Percentiles rank a stretch among this genome's conserved stretches.
Evolutionary conservation across 1,140 invertebrate species (phyloP).

Genomic region (Argopecten irradians): DNA sequence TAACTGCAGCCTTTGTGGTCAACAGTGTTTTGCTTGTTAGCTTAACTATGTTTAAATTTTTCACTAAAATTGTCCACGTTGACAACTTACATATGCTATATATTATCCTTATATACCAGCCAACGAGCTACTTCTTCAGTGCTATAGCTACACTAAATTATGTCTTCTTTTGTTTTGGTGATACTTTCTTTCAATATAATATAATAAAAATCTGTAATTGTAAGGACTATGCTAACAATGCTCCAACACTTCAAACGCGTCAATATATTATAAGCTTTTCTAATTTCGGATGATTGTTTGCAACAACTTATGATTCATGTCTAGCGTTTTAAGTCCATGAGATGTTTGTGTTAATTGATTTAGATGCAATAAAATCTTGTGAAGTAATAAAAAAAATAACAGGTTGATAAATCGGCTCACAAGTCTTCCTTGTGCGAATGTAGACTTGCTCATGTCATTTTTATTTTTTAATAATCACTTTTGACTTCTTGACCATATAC

Average conservation of each 20-base stretch:
- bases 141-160: too few species aligned
- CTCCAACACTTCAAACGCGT: background rate
- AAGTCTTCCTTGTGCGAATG: background rate
- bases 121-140: too few species aligned
- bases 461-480: background rate
- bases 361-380: background rate
- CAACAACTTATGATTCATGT: background rate
- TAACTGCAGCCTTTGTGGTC: background rate
- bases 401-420: background rate
- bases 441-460: background rate
- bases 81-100: too few species aligned
- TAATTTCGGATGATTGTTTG: background rate
- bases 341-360: slow-evolving; percentile 23
- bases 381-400: background rate
- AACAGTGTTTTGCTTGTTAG: background rate
- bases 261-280: background rate
- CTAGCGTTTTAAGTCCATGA: background rate
- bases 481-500: too few species aligned
- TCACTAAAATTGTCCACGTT: too few species aligned
- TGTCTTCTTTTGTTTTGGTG: too few species aligned
- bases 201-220: too few species aligned
- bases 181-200: too few species aligned
- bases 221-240: background rate
- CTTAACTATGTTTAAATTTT: too few species aligned
- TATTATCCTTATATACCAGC: too few species aligned